These are phyloP conservation scores for Aelia acuminata DNA, from an alignment of 2,888 invertebrate species.

Conservation along the genomic window DNA sequence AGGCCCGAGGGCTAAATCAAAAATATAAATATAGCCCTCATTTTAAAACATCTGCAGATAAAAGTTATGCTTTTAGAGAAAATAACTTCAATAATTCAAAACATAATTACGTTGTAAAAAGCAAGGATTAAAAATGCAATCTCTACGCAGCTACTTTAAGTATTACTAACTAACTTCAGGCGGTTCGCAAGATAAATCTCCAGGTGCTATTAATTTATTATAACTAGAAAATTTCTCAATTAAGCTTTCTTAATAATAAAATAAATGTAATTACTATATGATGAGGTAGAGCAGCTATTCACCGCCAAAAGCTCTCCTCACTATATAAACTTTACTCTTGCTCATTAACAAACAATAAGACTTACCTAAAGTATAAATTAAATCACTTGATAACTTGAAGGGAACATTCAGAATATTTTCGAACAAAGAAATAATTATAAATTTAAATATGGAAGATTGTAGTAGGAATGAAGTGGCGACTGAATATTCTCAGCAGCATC, in stretches of 20 bases:
- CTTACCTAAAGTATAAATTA: background rate
- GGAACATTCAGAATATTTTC: background rate
- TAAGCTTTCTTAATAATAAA: background rate
- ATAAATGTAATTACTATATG: slow-evolving; percentile 1
- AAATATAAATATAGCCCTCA: too few species aligned
- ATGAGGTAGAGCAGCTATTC: background rate
- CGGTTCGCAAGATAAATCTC: background rate
- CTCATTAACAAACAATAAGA: slow-evolving; percentile 1
- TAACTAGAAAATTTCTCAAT: background rate
- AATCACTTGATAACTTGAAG: background rate
- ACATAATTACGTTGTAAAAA: too few species aligned
- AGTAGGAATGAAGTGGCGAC: too few species aligned
- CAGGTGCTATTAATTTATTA: background rate
- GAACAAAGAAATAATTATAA: background rate
- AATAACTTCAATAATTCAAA: too few species aligned
- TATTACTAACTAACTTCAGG: background rate
- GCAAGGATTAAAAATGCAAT: too few species aligned
- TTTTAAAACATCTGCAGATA: too few species aligned
- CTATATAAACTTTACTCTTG: background rate
- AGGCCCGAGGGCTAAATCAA: too few species aligned
- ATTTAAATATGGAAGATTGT: background rate
- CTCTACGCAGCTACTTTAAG: too few species aligned
- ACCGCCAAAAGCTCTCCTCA: background rate
- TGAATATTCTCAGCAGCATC: too few species aligned
- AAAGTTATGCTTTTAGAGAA: too few species aligned